Evolutionary conservation across 2,113 vertebrate species (phyloP).

Genomic region (Vulpes vulpes): DNA sequence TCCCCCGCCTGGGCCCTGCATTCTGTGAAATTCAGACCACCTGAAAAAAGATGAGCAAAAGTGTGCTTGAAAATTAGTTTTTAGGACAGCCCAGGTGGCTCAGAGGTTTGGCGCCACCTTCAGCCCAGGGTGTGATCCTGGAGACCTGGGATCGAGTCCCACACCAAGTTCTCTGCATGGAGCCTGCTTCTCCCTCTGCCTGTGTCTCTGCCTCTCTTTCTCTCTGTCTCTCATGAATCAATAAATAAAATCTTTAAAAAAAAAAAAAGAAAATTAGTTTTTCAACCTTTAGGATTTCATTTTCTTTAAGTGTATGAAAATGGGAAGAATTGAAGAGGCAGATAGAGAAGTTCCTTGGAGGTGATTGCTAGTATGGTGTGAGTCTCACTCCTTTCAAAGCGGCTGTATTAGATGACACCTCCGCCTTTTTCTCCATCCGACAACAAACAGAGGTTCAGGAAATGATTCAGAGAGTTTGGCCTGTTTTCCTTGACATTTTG

Average conservation of each 20-base stretch:
- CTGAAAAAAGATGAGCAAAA: neutral
- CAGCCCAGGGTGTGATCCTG: no score
- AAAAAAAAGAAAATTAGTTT: neutral
- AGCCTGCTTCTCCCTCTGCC: no score
- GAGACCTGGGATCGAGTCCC: no score
- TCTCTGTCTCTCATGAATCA: no score
- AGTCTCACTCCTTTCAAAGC: neutral
- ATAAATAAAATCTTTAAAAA: no score
- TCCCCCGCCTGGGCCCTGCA: fast-evolving
- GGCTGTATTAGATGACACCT: neutral
- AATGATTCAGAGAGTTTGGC: neutral
- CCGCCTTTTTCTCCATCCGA: neutral
- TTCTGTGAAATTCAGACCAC: neutral
- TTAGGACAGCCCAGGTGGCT: no score
- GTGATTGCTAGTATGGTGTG: neutral
- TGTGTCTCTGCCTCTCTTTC: no score
- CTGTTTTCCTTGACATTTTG: neutral
- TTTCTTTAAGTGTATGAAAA: neutral
- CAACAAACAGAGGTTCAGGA: neutral
- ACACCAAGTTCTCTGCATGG: no score
- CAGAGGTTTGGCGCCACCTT: no score
- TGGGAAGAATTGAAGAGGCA: neutral
- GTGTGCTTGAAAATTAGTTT: neutral
- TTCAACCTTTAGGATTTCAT: neutral
- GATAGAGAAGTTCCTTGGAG: neutral